Conservation (phyloP, 2,888 invertebrate genomes). For the Tenthredo livida region DNA sequence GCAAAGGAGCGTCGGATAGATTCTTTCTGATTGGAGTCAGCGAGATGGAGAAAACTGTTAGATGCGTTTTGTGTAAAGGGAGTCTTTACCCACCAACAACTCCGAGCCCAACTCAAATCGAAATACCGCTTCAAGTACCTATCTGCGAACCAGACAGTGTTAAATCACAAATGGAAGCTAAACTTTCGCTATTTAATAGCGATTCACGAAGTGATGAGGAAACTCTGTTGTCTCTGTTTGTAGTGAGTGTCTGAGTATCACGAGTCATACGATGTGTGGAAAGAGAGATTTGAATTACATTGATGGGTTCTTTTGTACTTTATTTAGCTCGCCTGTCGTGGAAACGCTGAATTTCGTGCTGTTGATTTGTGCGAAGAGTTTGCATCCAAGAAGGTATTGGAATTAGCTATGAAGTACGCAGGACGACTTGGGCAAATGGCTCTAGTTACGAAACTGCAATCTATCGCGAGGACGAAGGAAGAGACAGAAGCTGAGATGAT, state of each 20-base stretch:
- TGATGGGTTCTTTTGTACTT: not conserved
- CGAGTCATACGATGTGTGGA: not conserved
- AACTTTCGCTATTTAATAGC: conserved; percentile 83
- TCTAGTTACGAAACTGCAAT: conserved; percentile 87
- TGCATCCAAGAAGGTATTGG: conserved; percentile 87
- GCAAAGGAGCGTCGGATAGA: conserved; percentile 85
- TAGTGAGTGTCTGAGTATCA: conserved; percentile 81
- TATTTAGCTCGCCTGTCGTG: conserved; percentile 88
- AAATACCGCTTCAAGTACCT: conserved; percentile 88
- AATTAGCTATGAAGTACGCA: conserved; percentile 94
- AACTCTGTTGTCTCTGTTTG: conserved; percentile 93
- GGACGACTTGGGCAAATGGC: conserved; percentile 87
- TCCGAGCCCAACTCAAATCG: conserved; percentile 90
- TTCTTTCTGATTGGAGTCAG: conserved; percentile 89
- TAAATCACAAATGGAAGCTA: conserved; percentile 90
- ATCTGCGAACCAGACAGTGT: conserved; percentile 89
- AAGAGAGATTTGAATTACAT: conserved; percentile 43
- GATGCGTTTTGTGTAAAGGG: conserved; percentile 94
- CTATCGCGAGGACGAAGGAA: conserved; percentile 71
- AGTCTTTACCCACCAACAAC: conserved; percentile 91
- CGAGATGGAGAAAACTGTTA: conserved; percentile 88
- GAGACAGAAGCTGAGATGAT: conserved; percentile 67
- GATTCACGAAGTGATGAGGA: conserved; percentile 85
- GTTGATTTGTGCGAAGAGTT: conserved; percentile 92
- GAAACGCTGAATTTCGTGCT: conserved; percentile 91